Percentiles rank a stretch among this genome's conserved stretches.
phyloP scores from a whole-genome alignment of 2,888 invertebrate species.

The Argynnis bischoffii region DNA sequence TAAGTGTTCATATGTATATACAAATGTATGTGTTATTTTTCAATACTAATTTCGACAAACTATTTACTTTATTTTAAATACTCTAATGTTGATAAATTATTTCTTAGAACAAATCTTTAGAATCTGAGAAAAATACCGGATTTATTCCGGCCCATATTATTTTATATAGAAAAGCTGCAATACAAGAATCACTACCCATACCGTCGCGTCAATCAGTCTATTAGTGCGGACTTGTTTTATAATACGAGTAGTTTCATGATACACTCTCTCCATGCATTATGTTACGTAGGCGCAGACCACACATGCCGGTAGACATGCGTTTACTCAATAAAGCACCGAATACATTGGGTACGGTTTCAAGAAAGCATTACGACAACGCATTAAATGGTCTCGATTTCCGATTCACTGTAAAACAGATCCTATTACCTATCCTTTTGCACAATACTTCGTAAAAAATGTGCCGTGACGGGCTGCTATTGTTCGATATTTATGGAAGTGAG shows the following conservation, averaged over 20 bases:
- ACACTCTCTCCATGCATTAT: conserved; percentile 10
- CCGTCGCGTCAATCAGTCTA: conserved; percentile 12
- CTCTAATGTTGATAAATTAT: too few species aligned
- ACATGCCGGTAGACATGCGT: conserved; percentile 15
- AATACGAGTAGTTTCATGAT: conserved; percentile 1
- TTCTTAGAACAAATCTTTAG: too few species aligned
- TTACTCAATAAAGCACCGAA: conserved; percentile 43
- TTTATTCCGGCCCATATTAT: too few species aligned
- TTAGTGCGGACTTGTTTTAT: conserved; percentile 4
- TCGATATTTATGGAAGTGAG: conserved; percentile 2
- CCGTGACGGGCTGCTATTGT: conserved; percentile 7
- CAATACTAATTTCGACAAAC: too few species aligned
- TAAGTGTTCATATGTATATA: too few species aligned
- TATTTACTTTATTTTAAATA: too few species aligned
- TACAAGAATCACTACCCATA: too few species aligned
- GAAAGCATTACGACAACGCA: conserved; percentile 67
- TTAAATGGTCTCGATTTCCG: conserved; percentile 57
- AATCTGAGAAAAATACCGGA: too few species aligned
- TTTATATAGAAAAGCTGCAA: too few species aligned
- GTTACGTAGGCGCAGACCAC: conserved; percentile 26
- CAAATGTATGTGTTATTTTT: too few species aligned
- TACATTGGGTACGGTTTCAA: conserved; percentile 59
- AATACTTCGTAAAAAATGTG: conserved; percentile 27
- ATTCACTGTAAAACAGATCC: conserved; percentile 62
- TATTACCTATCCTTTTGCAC: conserved; percentile 54